phyloP scores from a whole-genome alignment of 2,797 vertebrate genomes.

The Austrolebias charrua region DNA sequence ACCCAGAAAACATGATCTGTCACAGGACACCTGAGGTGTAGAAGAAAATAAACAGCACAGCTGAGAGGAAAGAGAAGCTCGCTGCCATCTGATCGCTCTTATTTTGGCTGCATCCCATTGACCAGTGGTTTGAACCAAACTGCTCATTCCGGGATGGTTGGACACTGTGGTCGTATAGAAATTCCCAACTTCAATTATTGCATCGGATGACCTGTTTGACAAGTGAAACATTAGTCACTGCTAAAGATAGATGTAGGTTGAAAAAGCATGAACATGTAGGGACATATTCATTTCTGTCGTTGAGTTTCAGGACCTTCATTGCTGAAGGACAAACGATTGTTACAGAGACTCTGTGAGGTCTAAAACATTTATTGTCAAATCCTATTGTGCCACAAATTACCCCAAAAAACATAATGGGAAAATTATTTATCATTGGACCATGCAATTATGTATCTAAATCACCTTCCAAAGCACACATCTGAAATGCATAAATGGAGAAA shows the following conservation, averaged over 20 bases:
- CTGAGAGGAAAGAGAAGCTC: constrained; percentile 17
- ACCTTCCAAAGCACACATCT: not conserved
- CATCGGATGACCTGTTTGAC: constrained; percentile 22
- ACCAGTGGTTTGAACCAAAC: constrained; percentile 1
- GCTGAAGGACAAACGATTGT: not conserved
- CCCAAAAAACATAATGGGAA: too few species aligned
- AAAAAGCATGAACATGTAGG: not conserved
- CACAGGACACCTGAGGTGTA: constrained; percentile 45
- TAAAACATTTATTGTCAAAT: too few species aligned
- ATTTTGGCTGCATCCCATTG: constrained; percentile 15
- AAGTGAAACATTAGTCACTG: not conserved
- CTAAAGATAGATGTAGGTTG: not conserved
- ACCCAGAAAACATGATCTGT: constrained; percentile 43
- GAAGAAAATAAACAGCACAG: constrained; percentile 15
- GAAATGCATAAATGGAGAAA: too few species aligned
- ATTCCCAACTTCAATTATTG: constrained; percentile 13
- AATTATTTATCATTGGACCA: too few species aligned
- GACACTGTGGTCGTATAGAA: not conserved
- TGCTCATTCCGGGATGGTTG: constrained; percentile 4
- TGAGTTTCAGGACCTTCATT: not conserved
- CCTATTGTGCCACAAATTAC: not conserved
- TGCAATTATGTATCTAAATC: too few species aligned
- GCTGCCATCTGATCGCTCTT: constrained; percentile 11
- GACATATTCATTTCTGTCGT: not conserved
- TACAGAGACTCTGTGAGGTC: not conserved